phyloP scores from a whole-genome alignment of 2,888 invertebrate genomes.

The Drosophila leonis region DNA sequence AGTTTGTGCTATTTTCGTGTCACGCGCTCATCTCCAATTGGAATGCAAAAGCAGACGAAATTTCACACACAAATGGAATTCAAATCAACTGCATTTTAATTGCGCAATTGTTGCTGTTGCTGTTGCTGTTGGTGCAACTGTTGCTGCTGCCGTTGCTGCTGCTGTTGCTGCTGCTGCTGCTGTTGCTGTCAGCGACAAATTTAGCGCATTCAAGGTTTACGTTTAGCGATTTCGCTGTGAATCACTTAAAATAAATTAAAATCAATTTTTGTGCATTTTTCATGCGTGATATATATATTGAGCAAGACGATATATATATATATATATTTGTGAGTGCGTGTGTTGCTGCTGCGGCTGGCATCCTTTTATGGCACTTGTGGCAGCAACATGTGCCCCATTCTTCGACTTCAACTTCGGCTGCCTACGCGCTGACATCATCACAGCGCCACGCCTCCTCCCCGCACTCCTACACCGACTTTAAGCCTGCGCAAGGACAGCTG shows the following conservation, averaged over 20 bases:
- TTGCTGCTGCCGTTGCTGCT: conserved; percentile 4
- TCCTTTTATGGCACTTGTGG: conserved; percentile 69
- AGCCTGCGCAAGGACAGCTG: conserved; percentile 52
- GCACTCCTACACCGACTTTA: neutral
- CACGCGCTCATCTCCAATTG: conserved; percentile 19
- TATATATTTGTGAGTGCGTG: neutral
- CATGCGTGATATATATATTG: conserved; percentile 52
- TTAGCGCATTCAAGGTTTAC: conserved; percentile 65
- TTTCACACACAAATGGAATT: conserved; percentile 39
- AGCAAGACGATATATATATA: neutral
- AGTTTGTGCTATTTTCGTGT: neutral
- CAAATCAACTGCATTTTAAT: conserved; percentile 47
- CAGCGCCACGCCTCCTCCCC: conserved; percentile 1
- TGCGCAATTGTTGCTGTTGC: conserved; percentile 24
- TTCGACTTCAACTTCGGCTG: conserved; percentile 20
- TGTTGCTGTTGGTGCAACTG: conserved; percentile 36
- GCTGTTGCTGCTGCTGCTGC: neutral
- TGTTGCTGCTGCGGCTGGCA: conserved; percentile 43
- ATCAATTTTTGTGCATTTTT: conserved; percentile 69
- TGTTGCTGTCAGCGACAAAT: conserved; percentile 55
- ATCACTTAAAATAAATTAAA: conserved; percentile 82
- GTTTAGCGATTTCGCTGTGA: conserved; percentile 51
- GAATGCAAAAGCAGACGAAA: conserved; percentile 24
- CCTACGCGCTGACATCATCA: conserved; percentile 56
- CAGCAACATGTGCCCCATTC: conserved; percentile 48